A percentile compares a stretch with the other conserved stretches of the same genome.
Conservation (phyloP, 1,140 invertebrate species). For the Samia ricini region DNA sequence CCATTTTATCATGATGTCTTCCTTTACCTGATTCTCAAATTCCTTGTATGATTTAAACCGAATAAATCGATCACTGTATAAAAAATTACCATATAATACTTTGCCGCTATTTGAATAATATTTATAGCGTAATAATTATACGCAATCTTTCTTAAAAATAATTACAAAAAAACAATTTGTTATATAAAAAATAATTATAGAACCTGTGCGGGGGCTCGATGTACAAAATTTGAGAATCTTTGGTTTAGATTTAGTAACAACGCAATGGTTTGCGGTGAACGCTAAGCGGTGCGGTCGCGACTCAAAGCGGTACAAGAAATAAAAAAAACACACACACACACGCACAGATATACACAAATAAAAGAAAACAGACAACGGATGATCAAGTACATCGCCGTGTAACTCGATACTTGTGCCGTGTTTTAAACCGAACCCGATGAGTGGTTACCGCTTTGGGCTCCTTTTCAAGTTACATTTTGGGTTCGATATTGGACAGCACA, state of each 20-base stretch:
- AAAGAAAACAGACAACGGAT: conserved; percentile 64
- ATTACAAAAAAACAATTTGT: too few relatives aligned
- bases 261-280: conserved; percentile 34
- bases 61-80: too few relatives aligned
- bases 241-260: not conserved
- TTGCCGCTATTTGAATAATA: too few relatives aligned
- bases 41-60: too few relatives aligned
- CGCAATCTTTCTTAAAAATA: too few relatives aligned
- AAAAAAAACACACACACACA: conserved; percentile 45
- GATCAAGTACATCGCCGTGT: conserved; percentile 69
- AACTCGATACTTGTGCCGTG: conserved; percentile 63
- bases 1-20: too few relatives aligned
- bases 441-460: not conserved
- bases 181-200: not conserved
- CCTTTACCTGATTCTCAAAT: too few relatives aligned
- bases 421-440: conserved; percentile 43
- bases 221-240: not conserved
- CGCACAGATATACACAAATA: too few relatives aligned
- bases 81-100: too few relatives aligned
- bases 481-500: conserved; percentile 36
- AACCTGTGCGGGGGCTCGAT: not conserved
- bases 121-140: too few relatives aligned
- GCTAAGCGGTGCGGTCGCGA: conserved; percentile 53
- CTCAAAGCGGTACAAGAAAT: conserved; percentile 57
- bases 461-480: conserved; percentile 30